Conservation (phyloP, 2,888 invertebrate species). For the Folsomia manolachei region DNA sequence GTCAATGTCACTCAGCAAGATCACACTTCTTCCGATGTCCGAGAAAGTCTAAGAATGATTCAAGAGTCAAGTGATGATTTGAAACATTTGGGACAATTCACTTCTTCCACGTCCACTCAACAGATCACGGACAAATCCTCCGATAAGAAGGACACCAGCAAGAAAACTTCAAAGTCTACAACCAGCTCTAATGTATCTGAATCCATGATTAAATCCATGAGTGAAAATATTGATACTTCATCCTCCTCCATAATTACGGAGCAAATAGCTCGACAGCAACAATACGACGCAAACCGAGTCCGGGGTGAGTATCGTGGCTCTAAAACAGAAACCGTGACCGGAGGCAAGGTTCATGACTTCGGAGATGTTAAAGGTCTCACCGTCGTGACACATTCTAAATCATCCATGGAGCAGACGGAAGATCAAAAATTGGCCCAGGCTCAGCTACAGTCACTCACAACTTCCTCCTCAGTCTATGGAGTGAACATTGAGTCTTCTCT, state of each 20-base stretch:
- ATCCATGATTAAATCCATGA: not conserved
- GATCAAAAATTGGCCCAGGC: constrained; percentile 45
- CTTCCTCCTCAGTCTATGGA: constrained; percentile 39
- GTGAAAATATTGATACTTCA: constrained; percentile 3
- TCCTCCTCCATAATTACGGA: constrained; percentile 15
- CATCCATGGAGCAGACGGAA: constrained; percentile 46
- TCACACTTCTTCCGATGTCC: not conserved
- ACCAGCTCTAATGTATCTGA: not conserved
- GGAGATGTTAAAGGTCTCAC: constrained; percentile 49
- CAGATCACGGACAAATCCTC: not conserved
- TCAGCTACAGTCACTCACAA: constrained; percentile 36
- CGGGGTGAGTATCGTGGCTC: constrained; percentile 42
- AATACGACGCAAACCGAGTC: not conserved
- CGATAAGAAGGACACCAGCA: not conserved
- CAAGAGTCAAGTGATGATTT: constrained; percentile 30
- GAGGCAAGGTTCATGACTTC: constrained; percentile 42
- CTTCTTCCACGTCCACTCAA: not conserved
- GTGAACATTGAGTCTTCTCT: constrained; percentile 44
- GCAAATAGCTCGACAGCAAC: constrained; percentile 16
- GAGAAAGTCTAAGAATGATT: constrained; percentile 35
- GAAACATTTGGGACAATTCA: constrained; percentile 22
- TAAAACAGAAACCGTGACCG: constrained; percentile 42
- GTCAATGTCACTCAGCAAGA: constrained; percentile 29
- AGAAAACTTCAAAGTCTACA: not conserved
- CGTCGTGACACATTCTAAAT: constrained; percentile 46